Percentiles rank a stretch among this genome's conserved stretches.
These are phyloP conservation scores for Dendroctonus ponderosae DNA, from an alignment of 1,140 invertebrate genomes.

Conservation along the genomic window DNA sequence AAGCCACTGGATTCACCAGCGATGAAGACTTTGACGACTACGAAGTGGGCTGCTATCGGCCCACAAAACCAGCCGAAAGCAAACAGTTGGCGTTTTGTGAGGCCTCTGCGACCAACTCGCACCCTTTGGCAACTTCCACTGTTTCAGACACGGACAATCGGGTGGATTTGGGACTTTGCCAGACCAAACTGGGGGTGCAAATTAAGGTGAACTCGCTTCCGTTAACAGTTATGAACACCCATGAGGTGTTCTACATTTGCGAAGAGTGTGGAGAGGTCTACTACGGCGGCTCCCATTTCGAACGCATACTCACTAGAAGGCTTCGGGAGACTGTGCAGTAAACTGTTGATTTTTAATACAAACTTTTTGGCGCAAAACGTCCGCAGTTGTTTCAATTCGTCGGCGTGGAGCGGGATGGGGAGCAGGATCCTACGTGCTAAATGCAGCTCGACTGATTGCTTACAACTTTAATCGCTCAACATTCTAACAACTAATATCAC, in stretches of 20 bases:
- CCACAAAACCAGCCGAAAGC: slow-evolving; percentile 24
- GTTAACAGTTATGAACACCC: slow-evolving; percentile 51
- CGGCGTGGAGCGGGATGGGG: too few relatives aligned
- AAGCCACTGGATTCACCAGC: slow-evolving; percentile 47
- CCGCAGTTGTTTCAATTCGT: too few relatives aligned
- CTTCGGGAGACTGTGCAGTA: slow-evolving; percentile 49
- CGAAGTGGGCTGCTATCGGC: slow-evolving; percentile 26
- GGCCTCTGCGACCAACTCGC: neutral
- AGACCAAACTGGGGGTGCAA: slow-evolving; percentile 49
- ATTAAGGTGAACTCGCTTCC: slow-evolving; percentile 58
- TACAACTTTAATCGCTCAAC: too few relatives aligned
- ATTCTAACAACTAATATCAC: too few relatives aligned
- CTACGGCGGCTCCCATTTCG: slow-evolving; percentile 63
- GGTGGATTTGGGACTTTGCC: slow-evolving; percentile 47
- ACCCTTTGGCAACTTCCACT: slow-evolving; percentile 7
- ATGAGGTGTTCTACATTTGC: slow-evolving; percentile 61
- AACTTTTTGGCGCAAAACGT: too few relatives aligned
- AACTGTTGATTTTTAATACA: neutral
- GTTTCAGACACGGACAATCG: slow-evolving; percentile 47
- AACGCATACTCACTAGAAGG: slow-evolving; percentile 49
- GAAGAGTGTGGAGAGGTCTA: slow-evolving; percentile 64
- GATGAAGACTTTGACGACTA: slow-evolving; percentile 41
- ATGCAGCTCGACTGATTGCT: too few relatives aligned
- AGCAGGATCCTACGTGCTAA: too few relatives aligned
- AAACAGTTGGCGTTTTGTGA: neutral